phyloP scores from a whole-genome alignment of 2,113 vertebrate species.

The Pachyramphus minor region DNA sequence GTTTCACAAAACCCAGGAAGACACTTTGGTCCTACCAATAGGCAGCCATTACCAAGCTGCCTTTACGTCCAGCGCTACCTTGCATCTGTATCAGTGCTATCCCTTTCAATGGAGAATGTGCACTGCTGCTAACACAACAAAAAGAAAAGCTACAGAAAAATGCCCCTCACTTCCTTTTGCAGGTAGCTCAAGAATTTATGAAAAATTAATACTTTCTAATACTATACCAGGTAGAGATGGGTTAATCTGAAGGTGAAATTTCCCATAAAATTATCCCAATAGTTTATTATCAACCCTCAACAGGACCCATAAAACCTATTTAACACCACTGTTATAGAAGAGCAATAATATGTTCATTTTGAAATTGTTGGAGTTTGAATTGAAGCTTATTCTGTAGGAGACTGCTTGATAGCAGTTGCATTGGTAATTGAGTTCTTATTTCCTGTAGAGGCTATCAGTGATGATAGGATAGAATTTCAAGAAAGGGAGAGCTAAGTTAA shows the following conservation, averaged over 20 bases:
- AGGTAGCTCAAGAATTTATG: background rate
- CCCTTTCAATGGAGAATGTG: background rate
- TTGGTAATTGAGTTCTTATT: background rate
- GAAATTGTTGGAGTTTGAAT: background rate
- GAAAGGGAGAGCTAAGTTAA: rapidly evolving
- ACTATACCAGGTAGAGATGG: background rate
- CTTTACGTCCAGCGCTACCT: background rate
- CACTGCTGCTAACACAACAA: background rate
- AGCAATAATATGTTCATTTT: background rate
- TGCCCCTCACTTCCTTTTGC: background rate
- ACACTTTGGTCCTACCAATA: background rate
- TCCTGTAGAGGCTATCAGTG: background rate
- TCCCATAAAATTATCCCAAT: background rate
- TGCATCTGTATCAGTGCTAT: background rate
- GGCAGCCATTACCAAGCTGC: background rate
- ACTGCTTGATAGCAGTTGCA: background rate
- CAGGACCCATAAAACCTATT: background rate
- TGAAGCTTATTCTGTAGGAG: background rate
- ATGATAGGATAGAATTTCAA: background rate
- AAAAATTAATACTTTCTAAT: background rate
- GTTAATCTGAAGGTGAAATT: background rate
- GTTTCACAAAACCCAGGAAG: background rate
- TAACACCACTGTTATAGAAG: background rate
- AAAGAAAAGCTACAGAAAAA: background rate
- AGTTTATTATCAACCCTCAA: background rate